Percentiles rank a stretch among this genome's conserved stretches.
Evolutionary conservation across 1,140 invertebrate species (phyloP).

Genomic region (Drosophila sechellia): DNA sequence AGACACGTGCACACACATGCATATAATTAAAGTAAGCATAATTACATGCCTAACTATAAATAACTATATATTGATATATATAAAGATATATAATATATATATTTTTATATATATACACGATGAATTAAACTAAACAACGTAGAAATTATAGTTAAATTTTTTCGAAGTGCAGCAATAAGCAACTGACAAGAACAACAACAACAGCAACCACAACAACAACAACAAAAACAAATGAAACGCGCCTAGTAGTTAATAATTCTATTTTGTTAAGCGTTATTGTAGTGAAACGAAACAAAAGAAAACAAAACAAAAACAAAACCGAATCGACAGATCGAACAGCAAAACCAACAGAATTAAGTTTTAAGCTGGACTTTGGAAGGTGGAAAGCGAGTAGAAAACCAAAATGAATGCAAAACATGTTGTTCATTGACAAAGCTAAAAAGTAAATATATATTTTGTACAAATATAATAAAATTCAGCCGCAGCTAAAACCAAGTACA

Average conservation of each 20-base stretch:
- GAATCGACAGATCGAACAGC: constrained; percentile 36
- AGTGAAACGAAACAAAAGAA: constrained; percentile 49
- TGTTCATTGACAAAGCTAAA: constrained; percentile 69
- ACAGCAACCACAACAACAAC: constrained; percentile 24
- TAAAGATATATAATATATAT: constrained; percentile 63
- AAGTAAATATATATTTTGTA: constrained; percentile 78
- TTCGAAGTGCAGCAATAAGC: constrained; percentile 58
- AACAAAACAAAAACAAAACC: too few relatives aligned
- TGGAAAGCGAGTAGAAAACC: constrained; percentile 21
- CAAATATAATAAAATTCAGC: constrained; percentile 76
- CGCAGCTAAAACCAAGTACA: constrained; percentile 80
- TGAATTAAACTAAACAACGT: constrained; percentile 58
- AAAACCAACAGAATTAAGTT: constrained; percentile 66
- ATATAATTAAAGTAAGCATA: constrained; percentile 31
- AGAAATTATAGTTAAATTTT: constrained; percentile 76
- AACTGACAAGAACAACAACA: constrained; percentile 31
- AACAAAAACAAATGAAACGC: constrained; percentile 63
- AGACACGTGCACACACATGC: constrained; percentile 22
- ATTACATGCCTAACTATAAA: constrained; percentile 46
- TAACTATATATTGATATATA: constrained; percentile 71
- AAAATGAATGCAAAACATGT: constrained; percentile 41
- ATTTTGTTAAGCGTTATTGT: constrained; percentile 81
- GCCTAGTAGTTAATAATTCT: constrained; percentile 78
- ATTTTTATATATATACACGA: constrained; percentile 78
- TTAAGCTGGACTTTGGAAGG: constrained; percentile 57